Percentiles rank a stretch among this genome's conserved stretches.
Evolutionary conservation across 2,113 vertebrate genomes (phyloP).

Genomic region (Perognathus longimembris): DNA sequence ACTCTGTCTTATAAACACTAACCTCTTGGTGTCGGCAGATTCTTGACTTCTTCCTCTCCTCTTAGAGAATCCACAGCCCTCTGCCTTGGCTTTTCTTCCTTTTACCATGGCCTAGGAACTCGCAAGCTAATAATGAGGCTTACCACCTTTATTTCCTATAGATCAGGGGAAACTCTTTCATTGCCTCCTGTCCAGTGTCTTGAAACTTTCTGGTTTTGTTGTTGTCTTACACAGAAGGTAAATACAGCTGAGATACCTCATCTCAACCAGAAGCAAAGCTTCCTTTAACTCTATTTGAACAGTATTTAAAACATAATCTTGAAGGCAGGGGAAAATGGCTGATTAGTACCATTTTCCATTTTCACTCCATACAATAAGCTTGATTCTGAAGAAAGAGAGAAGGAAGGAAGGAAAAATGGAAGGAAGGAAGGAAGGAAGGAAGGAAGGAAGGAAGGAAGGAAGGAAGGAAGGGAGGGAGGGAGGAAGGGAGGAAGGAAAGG

Average conservation of each 20-base stretch:
- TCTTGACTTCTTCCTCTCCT: not conserved
- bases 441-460: too few relatives aligned
- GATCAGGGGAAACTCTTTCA: not conserved
- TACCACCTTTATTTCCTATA: not conserved
- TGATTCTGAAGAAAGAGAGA: too few relatives aligned
- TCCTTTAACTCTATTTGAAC: conserved; percentile 14
- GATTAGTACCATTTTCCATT: too few relatives aligned
- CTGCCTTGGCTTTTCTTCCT: not conserved
- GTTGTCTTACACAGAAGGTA: not conserved
- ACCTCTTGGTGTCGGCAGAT: not conserved
- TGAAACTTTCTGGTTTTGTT: not conserved
- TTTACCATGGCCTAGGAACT: not conserved
- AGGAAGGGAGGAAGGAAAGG: too few relatives aligned
- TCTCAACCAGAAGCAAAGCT: not conserved
- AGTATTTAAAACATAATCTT: conserved; percentile 19
- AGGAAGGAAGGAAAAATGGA: too few relatives aligned
- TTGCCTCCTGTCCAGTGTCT: not conserved
- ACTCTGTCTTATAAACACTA: not conserved
- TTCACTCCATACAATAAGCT: too few relatives aligned
- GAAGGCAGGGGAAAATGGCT: not conserved
- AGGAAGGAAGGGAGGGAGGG: too few relatives aligned
- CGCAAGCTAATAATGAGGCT: not conserved
- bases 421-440: too few relatives aligned
- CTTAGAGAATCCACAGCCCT: not conserved
- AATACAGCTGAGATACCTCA: not conserved